phyloP scores from a whole-genome alignment of 2,888 invertebrate genomes.

The Ennomos erosarius region DNA sequence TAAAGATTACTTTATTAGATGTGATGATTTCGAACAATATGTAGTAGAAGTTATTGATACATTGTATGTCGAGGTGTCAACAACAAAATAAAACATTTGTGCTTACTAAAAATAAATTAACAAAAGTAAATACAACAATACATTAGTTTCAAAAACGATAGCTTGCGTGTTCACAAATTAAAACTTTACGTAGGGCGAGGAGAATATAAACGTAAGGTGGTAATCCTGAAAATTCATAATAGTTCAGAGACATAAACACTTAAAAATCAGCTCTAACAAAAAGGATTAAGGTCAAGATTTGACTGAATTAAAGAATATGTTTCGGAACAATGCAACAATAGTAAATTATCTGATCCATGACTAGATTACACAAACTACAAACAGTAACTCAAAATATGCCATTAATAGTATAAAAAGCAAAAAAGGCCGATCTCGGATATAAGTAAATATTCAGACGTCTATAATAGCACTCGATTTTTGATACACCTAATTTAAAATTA shows the following conservation, averaged over 20 bases:
- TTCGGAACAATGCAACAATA: slow-evolving; percentile 53
- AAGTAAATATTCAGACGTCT: slow-evolving; percentile 41
- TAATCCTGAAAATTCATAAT: neutral
- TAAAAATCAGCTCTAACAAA: no score
- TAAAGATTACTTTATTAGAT: slow-evolving; percentile 83
- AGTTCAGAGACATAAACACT: neutral
- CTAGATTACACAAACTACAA: slow-evolving; percentile 58
- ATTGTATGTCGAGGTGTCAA: slow-evolving; percentile 79
- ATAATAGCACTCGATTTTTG: slow-evolving; percentile 53
- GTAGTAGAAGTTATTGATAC: slow-evolving; percentile 74
- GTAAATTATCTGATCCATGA: slow-evolving; percentile 62
- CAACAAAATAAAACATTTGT: slow-evolving; percentile 82
- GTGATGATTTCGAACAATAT: slow-evolving; percentile 80
- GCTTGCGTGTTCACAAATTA: slow-evolving; percentile 60
- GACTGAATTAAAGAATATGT: slow-evolving; percentile 37
- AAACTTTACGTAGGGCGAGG: slow-evolving; percentile 80
- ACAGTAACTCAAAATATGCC: slow-evolving; percentile 13
- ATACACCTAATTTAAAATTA: slow-evolving; percentile 66
- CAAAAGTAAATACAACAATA: slow-evolving; percentile 81
- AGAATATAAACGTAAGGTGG: slow-evolving; percentile 19
- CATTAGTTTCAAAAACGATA: slow-evolving; percentile 65
- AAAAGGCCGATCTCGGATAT: slow-evolving; percentile 19
- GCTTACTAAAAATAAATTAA: slow-evolving; percentile 82
- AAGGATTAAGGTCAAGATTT: neutral
- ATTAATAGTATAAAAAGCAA: slow-evolving; percentile 7